Conservation (phyloP, 2,888 invertebrate species). For the Atrina japonica region DNA sequence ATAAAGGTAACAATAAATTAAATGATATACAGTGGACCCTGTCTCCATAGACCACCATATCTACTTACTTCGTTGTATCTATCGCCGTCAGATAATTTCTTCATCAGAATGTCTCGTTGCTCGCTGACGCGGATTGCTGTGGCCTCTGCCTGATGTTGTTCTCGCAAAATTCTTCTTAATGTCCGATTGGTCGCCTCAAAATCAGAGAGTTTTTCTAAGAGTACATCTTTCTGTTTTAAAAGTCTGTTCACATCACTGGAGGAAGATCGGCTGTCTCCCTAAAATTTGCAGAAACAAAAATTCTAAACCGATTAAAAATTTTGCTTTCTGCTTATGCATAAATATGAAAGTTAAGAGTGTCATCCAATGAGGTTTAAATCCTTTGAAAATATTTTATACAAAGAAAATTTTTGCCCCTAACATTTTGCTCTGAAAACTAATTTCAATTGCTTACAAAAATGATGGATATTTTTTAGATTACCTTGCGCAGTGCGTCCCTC, state of each 20-base stretch:
- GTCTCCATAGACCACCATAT: no score
- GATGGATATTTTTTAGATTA: no score
- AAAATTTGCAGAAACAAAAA: no score
- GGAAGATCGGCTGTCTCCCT: slow-evolving; percentile 67
- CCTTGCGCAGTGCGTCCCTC: slow-evolving; percentile 69
- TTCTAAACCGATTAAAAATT: no score
- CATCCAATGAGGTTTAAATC: neutral
- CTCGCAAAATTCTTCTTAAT: slow-evolving; percentile 73
- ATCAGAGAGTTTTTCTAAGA: slow-evolving; percentile 75
- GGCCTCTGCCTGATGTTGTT: slow-evolving; percentile 76
- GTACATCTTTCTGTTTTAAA: slow-evolving; percentile 73
- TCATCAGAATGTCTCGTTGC: slow-evolving; percentile 76
- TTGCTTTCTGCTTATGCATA: neutral
- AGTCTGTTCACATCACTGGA: slow-evolving; percentile 67
- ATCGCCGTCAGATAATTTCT: slow-evolving; percentile 74
- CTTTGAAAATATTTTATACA: neutral
- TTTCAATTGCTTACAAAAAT: no score
- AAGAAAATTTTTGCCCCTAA: no score
- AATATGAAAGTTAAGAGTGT: neutral
- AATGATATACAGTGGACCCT: no score
- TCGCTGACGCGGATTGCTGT: slow-evolving; percentile 70
- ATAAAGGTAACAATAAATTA: no score
- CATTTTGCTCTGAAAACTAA: no score
- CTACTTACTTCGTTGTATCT: slow-evolving; percentile 72
- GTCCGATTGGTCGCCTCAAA: slow-evolving; percentile 78